Conservation (phyloP, 2,888 invertebrate species). For the Heliconius cydno region DNA sequence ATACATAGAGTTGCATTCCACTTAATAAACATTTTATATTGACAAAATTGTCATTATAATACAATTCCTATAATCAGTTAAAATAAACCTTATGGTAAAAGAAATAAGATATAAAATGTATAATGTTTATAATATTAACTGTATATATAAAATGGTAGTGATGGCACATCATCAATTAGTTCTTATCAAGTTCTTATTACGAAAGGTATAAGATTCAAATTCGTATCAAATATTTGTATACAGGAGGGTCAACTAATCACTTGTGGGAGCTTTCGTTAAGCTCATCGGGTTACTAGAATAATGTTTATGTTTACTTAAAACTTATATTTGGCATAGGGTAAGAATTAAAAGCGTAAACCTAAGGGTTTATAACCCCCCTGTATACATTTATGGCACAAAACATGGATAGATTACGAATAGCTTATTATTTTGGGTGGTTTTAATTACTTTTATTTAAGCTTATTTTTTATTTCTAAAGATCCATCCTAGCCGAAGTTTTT, state of each 20-base stretch:
- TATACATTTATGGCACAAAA: conserved; percentile 6
- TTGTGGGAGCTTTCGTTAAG: conserved; percentile 72
- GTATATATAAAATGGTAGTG: conserved; percentile 6
- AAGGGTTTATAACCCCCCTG: conserved; percentile 52
- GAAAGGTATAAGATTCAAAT: conserved; percentile 29
- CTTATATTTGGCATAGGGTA: conserved; percentile 61
- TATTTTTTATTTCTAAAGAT: no score
- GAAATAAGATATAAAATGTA: neutral
- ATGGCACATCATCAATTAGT: neutral
- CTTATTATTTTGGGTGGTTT: conserved; percentile 13
- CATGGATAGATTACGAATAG: conserved; percentile 28
- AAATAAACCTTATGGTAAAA: neutral
- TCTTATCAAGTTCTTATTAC: conserved; percentile 12
- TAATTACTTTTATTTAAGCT: neutral
- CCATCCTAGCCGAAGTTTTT: no score
- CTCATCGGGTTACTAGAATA: conserved; percentile 82
- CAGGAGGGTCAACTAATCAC: conserved; percentile 66
- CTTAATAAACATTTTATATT: neutral
- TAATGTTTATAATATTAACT: neutral
- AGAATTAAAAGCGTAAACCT: conserved; percentile 64
- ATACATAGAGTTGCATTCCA: neutral
- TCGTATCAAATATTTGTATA: conserved; percentile 11
- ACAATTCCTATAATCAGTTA: neutral
- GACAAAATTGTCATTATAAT: conserved; percentile 9
- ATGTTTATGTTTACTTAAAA: conserved; percentile 78